phyloP scores from a whole-genome alignment of 2,113 vertebrate genomes.

The Calonectris borealis region DNA sequence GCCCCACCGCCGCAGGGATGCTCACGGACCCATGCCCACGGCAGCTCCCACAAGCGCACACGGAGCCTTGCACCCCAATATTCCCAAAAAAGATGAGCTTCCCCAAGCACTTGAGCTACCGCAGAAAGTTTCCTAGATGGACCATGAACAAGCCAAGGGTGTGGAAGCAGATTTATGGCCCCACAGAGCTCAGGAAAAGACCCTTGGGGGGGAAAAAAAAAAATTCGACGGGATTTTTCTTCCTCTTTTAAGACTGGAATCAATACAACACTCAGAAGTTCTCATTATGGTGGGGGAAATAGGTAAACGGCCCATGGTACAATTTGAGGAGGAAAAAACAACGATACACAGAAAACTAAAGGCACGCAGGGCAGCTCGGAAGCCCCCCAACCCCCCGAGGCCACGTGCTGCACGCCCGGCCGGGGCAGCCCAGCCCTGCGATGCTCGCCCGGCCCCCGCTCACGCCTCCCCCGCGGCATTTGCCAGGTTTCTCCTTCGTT shows the following conservation, averaged over 20 bases:
- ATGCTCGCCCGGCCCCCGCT: not conserved
- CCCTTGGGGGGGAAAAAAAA: not conserved
- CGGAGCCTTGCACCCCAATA: not conserved
- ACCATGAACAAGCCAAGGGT: not conserved
- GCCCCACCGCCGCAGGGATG: fast-evolving
- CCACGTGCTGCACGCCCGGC: fast-evolving
- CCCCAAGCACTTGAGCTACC: not conserved
- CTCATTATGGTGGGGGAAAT: not conserved
- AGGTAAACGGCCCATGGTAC: not conserved
- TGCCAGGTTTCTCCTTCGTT: not conserved
- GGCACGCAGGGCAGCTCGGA: not conserved
- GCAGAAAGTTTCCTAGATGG: not conserved
- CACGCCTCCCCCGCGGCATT: not conserved
- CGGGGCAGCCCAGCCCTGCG: not conserved
- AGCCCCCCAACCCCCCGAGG: not conserved
- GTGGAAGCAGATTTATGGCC: slow-evolving; percentile 42
- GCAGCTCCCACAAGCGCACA: not conserved
- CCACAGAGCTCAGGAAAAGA: slow-evolving; percentile 47
- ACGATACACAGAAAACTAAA: not conserved
- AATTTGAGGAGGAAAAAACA: not conserved
- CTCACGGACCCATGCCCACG: fast-evolving
- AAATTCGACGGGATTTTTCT: slow-evolving; percentile 51
- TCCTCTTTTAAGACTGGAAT: slow-evolving; percentile 53
- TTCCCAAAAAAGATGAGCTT: not conserved
- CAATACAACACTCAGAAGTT: slow-evolving; percentile 54